A percentile compares a stretch with the other conserved stretches of the same genome.
phyloP scores from a whole-genome alignment of 2,888 invertebrate species.

The Anodontia alba region DNA sequence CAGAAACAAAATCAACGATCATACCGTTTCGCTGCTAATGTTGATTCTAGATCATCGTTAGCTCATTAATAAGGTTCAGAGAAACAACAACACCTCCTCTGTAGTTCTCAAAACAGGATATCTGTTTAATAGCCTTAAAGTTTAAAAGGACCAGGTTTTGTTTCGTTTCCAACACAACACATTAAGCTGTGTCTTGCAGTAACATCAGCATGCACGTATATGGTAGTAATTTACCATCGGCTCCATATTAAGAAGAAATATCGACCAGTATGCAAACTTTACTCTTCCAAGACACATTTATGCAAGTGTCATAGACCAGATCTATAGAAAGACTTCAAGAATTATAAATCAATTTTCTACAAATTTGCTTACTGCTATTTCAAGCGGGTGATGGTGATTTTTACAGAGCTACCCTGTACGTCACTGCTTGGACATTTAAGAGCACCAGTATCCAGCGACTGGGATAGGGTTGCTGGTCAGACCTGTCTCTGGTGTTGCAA shows the following conservation, averaged over 20 bases:
- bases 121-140: too few relatives aligned
- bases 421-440: neutral
- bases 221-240: neutral
- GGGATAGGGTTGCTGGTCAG: neutral
- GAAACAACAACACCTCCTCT: too few relatives aligned
- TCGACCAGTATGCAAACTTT: conserved; percentile 5
- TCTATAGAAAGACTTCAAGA: neutral
- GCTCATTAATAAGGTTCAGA: too few relatives aligned
- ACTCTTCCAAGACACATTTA: neutral
- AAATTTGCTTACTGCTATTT: neutral
- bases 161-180: too few relatives aligned
- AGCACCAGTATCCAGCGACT: neutral
- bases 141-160: too few relatives aligned
- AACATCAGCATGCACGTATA: too few relatives aligned
- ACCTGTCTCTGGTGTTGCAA: neutral
- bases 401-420: neutral
- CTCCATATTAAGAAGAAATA: conserved; percentile 3
- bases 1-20: too few relatives aligned
- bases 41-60: too few relatives aligned
- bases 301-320: conserved; percentile 3
- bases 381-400: conserved; percentile 3
- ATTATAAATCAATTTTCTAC: neutral
- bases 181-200: too few relatives aligned
- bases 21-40: too few relatives aligned
- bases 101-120: too few relatives aligned